Evolutionary conservation across 2,113 vertebrate genomes (phyloP), one percentile per base, ranked within the genome.

Genomic region (Dissostichus mawsoni): DNA sequence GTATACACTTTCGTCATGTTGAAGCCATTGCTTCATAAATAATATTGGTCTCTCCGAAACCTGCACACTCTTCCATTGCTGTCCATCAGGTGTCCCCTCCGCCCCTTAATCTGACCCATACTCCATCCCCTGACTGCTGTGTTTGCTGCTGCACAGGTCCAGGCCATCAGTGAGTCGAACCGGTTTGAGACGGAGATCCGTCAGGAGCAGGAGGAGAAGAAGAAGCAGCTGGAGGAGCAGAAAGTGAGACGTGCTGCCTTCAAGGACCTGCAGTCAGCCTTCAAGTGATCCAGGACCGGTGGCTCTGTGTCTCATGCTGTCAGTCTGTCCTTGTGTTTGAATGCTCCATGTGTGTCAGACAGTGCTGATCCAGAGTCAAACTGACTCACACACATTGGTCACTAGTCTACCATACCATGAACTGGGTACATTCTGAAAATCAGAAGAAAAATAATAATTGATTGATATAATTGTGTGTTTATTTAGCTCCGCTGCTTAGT

Each of bases 121-220:
- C 25, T 57, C 17, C 29, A 10, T 50, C 44, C 8, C 11, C 25
- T 79, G 3, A 76, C 57, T 16, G n/a, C 47, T 53, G 25, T 61
- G 11, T 29, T 45, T 65, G 23, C 51, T 67, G 58, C 81, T 11
- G 11, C 0, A 0, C 93, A 99, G 98, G 96, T 96, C 1, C 95
- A 97, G 45, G 98, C 97, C 66, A 97, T 99, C 91, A 97, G 89
- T 0, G 96, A 96, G 1, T 92, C 95, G 57, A 98, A 93, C 87
- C 96, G 95, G 44, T 99, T 99, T 0, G 98, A 99, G 89, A 95
- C 97, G 4, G 98, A 99, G 94, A 99, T 99, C 93, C 97, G 96
- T 51, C 95, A 97, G 0, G 98, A 99, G 90, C 97, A 99, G 87
- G 98, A 99, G 84, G 96, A 93, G 66, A 96, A 97, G 93, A 98